These are phyloP conservation scores for Nicator chloris DNA, from an alignment of 2,113 vertebrate genomes.

Conservation along the genomic window DNA sequence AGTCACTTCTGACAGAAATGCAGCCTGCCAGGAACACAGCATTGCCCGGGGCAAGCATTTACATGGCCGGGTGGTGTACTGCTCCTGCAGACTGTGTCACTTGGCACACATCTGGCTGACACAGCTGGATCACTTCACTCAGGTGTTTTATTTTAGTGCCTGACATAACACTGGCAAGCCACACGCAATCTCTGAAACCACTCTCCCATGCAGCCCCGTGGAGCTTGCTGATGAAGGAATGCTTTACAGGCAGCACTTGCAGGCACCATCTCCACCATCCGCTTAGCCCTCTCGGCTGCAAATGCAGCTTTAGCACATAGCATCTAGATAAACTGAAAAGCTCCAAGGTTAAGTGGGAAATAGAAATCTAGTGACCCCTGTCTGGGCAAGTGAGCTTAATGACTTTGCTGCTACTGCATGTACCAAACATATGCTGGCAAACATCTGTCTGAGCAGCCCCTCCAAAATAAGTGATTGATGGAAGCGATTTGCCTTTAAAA, in stretches of 20 bases:
- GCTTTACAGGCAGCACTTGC: background rate
- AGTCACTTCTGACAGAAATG: conserved; percentile 21
- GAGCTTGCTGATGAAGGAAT: background rate
- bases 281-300: background rate
- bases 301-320: conserved; percentile 35
- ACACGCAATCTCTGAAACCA: background rate
- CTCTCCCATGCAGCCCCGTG: background rate
- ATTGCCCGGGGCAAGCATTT: conserved; percentile 18
- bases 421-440: conserved; percentile 6
- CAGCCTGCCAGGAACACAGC: background rate
- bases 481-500: conserved; percentile 15
- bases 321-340: conserved; percentile 53
- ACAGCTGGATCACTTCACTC: conserved; percentile 37
- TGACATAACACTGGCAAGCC: background rate
- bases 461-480: conserved; percentile 32
- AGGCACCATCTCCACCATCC: background rate
- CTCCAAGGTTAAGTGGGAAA: conserved; percentile 66
- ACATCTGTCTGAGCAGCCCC: conserved; percentile 4
- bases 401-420: conserved; percentile 14
- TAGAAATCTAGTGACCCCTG: conserved; percentile 60
- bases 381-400: conserved; percentile 55
- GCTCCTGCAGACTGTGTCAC: background rate
- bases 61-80: background rate
- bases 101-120: conserved; percentile 34
- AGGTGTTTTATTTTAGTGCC: conserved; percentile 25